Base-by-base conservation (phyloP, 2,113 vertebrate species). In the Solea senegalensis region DNA sequence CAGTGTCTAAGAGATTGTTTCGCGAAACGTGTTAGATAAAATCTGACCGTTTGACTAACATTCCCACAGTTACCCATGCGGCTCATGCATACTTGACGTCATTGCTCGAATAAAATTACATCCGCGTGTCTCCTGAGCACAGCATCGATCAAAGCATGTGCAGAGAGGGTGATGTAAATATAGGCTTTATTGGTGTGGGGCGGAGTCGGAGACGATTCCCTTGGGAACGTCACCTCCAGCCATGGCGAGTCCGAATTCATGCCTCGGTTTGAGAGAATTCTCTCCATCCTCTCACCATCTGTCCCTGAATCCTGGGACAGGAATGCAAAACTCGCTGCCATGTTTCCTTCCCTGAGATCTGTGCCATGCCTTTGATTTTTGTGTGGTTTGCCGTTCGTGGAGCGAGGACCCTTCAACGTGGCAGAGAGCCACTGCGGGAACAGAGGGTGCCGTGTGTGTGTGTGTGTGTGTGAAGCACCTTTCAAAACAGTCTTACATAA, bases 401-500 rank as follows among this genome's bases (percentile, higher is more conserved):
- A 71, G 2, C 16, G 45, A 64, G 51, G 56, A 67, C 68, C 46
- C 63, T 65, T 72, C 58, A 60, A 41, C 21, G 50, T 69, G 76
- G 72, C 77, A 82, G 65, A 64, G 68, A 64, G 69, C 64, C 49
- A 58, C 54, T 44, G 48, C 43, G 62, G 82, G 76, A 90, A 83
- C 86, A 91, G 78, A 90, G 78, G 21, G 43, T 70, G 71, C 68
- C 84, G 81, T 21, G 21, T 21, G 21, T 85, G 71, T 85, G 69
- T 86, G 68, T 83, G 72, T 84, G 68, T 85, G 69, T 84, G 69
- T 83, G 69, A 72, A 74, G 76, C 76, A 82, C 77, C 60, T 85
- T 77, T 84, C 57, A 67, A 81, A 89, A 78, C 65, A 73, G 44
- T 14, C 62, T 89, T 89, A 87, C 56, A 69, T 87, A 88, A 89